These are phyloP conservation scores for Physeter macrocephalus DNA, from an alignment of 2,113 vertebrate species.

Conservation along the genomic window DNA sequence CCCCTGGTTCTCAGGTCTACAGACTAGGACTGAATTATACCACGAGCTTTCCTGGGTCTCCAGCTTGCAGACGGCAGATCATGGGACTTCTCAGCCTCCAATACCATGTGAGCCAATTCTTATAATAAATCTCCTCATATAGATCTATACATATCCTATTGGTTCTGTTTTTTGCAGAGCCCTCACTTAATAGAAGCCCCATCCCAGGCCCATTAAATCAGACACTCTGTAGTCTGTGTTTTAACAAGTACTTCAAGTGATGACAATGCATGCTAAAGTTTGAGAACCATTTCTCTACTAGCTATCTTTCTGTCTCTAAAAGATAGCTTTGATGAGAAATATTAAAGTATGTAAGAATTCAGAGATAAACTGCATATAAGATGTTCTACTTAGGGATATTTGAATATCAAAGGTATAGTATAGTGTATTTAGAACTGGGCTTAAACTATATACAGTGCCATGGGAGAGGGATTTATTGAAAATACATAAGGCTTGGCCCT, in stretches of 20 bases:
- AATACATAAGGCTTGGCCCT: not conserved
- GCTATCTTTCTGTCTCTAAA: not conserved
- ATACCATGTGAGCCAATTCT: not conserved
- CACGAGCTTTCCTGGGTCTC: not conserved
- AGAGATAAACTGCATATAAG: not conserved
- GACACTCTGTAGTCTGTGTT: not conserved
- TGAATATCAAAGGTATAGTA: not conserved
- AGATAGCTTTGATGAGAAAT: not conserved
- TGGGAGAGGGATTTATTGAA: constrained; percentile 9
- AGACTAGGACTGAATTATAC: not conserved
- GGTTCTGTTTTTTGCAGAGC: not conserved
- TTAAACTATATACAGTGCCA: not conserved
- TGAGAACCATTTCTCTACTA: not conserved
- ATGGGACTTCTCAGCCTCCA: not conserved
- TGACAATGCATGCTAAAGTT: not conserved
- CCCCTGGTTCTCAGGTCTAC: not conserved
- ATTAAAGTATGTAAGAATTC: not conserved
- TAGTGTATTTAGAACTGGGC: not conserved
- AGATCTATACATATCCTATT: not conserved
- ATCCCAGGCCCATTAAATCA: not conserved
- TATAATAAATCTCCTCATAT: not conserved
- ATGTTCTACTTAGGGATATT: not conserved
- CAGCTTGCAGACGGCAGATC: not conserved
- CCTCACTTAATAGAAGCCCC: not conserved
- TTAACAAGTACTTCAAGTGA: not conserved